phyloP scores from a whole-genome alignment of 2,888 invertebrate genomes.

The Nesidiocoris tenuis region DNA sequence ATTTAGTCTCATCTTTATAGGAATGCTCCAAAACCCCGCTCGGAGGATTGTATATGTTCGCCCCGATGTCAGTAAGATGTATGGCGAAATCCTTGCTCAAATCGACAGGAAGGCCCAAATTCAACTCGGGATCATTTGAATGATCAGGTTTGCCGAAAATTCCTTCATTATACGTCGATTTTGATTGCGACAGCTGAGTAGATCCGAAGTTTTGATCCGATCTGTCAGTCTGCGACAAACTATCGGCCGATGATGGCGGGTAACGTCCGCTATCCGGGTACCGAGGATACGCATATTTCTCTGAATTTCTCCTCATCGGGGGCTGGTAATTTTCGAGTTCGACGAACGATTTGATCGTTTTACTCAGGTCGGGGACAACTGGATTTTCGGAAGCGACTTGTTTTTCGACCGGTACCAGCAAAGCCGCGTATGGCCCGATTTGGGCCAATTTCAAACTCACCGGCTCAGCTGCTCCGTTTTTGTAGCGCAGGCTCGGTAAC shows the following conservation, averaged over 20 bases:
- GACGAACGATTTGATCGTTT: slow-evolving; percentile 19
- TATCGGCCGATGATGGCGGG: no score
- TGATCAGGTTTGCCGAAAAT: no score
- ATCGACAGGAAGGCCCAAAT: neutral
- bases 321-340: slow-evolving; percentile 1
- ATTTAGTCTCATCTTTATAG: neutral
- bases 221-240: no score
- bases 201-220: no score
- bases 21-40: no score
- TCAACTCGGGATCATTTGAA: no score
- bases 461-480: slow-evolving; percentile 2
- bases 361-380: neutral
- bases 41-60: neutral
- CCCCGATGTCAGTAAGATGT: neutral
- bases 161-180: no score
- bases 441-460: slow-evolving; percentile 8
- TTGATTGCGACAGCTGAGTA: no score
- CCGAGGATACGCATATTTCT: no score
- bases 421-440: slow-evolving; percentile 29
- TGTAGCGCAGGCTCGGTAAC: neutral
- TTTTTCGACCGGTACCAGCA: slow-evolving; percentile 15
- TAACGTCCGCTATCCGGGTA: no score
- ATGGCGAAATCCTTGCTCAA: neutral
- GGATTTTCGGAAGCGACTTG: neutral
- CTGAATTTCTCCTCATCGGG: no score